Evolutionary conservation across 2,113 vertebrate genomes (phyloP).

Genomic region (Amazona guildingii): DNA sequence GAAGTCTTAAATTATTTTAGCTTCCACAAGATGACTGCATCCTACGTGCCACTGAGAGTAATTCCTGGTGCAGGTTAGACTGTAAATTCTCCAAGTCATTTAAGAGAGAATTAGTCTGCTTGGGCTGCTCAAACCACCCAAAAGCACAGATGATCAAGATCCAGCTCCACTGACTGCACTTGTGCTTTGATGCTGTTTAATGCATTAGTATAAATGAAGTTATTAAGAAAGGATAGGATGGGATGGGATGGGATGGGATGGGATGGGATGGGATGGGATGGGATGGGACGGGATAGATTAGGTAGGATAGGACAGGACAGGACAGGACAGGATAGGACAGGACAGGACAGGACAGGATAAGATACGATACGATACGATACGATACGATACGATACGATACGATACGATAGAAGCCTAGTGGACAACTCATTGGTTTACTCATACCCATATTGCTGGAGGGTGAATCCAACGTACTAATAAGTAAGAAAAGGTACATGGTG

Average conservation of each 20-base stretch:
- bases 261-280: neutral
- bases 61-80: neutral
- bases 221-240: neutral
- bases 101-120: neutral
- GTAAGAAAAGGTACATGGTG: neutral
- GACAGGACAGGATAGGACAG: neutral
- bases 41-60: neutral
- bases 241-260: neutral
- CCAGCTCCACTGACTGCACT: neutral
- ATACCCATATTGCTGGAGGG: neutral
- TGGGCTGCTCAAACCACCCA: neutral
- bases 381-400: no score
- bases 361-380: no score
- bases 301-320: neutral
- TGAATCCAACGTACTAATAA: neutral
- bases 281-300: neutral
- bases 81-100: neutral
- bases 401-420: neutral
- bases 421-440: neutral
- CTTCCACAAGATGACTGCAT: neutral
- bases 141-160: neutral
- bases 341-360: no score
- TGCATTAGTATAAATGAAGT: neutral
- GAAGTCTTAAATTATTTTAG: neutral
- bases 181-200: neutral